Base-by-base conservation (phyloP, 92 coral and sea anemone species). In the Virgularia gustaviana region DNA sequence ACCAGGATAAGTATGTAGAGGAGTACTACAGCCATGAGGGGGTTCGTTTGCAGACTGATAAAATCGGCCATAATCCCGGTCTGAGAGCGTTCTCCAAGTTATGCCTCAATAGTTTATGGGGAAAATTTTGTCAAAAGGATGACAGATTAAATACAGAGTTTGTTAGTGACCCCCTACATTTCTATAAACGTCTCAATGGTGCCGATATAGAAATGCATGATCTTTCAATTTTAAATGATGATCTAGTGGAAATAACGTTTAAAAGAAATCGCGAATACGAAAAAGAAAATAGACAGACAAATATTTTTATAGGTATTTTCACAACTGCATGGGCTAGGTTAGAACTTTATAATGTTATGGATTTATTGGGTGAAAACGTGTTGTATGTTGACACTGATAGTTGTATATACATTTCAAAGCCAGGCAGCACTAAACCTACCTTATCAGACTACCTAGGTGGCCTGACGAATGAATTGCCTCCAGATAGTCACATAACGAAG, bases 291-390 rank as follows among this genome's bases (percentile, higher is more conserved):
- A 54, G 42, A 31, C 53, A 53, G 31, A 78, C 83, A 9, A 78
- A 68, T 68, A 54, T 78, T 25, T 78, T 78, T 28, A 54, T 78
- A 16, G 83, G 57, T 18, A 70, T 70, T 57, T 79, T 79, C 45
- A 79, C 83, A 12, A 79, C 83, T 0, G 67, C 83, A 12, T 79
- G 83, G 83, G 83, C 78, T 3, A 78, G 82, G 41, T 37, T 78
- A 35, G 77, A 78, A 36, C 31, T 67, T 9, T 78, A 78, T 58
- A 73, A 73, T 13, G 37, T 73, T 29, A 16, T 73, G 34, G 52
- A 56, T 9, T 56, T 35, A 20, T 30, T 73, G 30, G 79, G 79
- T 2, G 60, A 54, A 54, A 20, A 19, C 15, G 60, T 54, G 2
- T 31, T 73, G 0, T 73, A 73, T 62, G 47, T 58, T 1, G 79